Evolutionary conservation across 64 coral and sea anemone genomes (phyloP), one percentile per base, ranked within the genome.

Genomic region (Stylophora pistillata): DNA sequence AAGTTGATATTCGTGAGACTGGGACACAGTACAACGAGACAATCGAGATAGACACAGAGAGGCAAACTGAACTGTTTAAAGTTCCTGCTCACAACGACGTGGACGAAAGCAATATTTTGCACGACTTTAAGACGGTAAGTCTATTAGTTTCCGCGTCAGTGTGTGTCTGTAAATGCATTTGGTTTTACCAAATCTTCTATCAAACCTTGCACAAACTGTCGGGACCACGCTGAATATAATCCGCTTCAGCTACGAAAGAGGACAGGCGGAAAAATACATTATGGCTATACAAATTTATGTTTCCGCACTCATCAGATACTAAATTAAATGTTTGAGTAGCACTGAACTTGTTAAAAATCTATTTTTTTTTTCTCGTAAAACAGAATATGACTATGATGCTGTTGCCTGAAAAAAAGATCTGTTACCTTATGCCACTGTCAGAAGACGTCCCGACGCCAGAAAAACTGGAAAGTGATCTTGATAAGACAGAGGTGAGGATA

Each of bases 1-100:
- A 62, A 21, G 58, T 65, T 64, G 57, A 63, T 5, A 64, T 81
- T 9, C 41, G 30, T 13, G 78, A 81, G 58, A 33, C 78, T 10
- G 78, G 78, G 33, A 58, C 21, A 81, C 16, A 81, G 37, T 81
- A 81, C 57, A 28, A 81, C 78, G 78, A 81, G 58, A 81, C 57
- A 7, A 81, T 81, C 30, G 78, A 81, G 32, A 30, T 65, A 4
- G 31, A 81, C 57, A 63, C 78, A 62, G 16, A 81, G 57, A 81
- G 23, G 7, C 78, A 81, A 63, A 81, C 78, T 6, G 78, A 81
- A 59, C 30, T 47, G 78, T 81, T 81, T 81, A 20, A 64, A 63
- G 78, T 81, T 64, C 78, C 78, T 10, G 78, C 78, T 23, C 78
- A 81, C 30, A 17, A 28, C 6, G 56, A 32, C 21, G 78, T 81